Evolutionary conservation across 2,888 invertebrate species (phyloP).

Genomic region (Eulithis prunata): DNA sequence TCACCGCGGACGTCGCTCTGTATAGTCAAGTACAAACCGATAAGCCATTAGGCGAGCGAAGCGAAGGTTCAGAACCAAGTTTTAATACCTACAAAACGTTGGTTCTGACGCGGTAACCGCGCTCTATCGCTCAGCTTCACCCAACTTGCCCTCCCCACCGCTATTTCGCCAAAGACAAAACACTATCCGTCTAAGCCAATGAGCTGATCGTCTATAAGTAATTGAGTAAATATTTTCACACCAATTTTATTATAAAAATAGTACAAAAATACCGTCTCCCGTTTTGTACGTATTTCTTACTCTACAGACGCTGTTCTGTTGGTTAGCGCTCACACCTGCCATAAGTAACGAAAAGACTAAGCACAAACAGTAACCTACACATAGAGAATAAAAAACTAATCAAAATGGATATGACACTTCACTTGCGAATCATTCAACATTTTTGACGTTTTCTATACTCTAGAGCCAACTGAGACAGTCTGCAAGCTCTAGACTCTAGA

Average conservation of each 20-base stretch:
- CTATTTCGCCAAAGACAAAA: background rate
- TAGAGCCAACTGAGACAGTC: too few species aligned
- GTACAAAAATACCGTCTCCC: conserved; percentile 14
- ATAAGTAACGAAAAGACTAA: too few species aligned
- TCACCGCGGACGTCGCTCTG: background rate
- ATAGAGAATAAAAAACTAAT: too few species aligned
- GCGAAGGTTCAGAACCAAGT: conserved; percentile 16
- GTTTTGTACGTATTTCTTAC: conserved; percentile 13
- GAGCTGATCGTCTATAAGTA: background rate
- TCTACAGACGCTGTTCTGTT: too few species aligned
- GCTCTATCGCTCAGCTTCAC: background rate
- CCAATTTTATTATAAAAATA: conserved; percentile 6
- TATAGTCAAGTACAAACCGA: background rate
- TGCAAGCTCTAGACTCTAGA: too few species aligned
- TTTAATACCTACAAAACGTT: conserved; percentile 8
- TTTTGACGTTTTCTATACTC: too few species aligned
- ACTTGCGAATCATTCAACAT: too few species aligned
- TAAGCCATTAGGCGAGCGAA: background rate
- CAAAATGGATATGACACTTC: too few species aligned
- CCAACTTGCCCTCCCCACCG: conserved; percentile 16
- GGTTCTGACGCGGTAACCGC: conserved; percentile 12
- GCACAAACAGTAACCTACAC: too few species aligned
- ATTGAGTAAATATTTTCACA: too few species aligned
- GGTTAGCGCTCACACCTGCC: too few species aligned
- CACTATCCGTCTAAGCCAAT: background rate